Conservation (phyloP, 2,888 invertebrate species). For the Gonocerus acuteangulatus region DNA sequence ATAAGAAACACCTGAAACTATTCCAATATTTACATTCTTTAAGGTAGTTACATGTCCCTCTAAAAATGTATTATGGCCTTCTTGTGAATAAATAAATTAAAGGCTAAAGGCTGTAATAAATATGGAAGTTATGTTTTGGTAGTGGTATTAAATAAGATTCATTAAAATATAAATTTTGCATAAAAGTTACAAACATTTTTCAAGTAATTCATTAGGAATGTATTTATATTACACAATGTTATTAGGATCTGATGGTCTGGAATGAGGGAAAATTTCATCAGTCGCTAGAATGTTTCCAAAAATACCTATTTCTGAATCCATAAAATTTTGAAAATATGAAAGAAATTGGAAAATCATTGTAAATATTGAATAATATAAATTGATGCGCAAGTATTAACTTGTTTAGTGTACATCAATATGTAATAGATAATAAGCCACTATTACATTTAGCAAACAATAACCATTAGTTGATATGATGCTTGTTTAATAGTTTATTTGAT, state of each 20-base stretch:
- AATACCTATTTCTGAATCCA: slow-evolving; percentile 63
- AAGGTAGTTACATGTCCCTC: too few relatives aligned
- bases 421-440: too few relatives aligned
- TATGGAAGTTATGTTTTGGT: slow-evolving; percentile 59
- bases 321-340: slow-evolving; percentile 68
- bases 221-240: slow-evolving; percentile 28
- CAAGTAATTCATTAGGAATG: not conserved
- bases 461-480: too few relatives aligned
- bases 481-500: too few relatives aligned
- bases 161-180: not conserved
- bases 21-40: too few relatives aligned
- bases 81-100: too few relatives aligned
- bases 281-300: slow-evolving; percentile 72
- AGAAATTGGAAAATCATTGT: slow-evolving; percentile 79
- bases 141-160: slow-evolving; percentile 26
- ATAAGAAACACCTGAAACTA: too few relatives aligned
- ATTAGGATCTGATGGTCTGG: slow-evolving; percentile 65
- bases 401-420: too few relatives aligned
- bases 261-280: slow-evolving; percentile 76
- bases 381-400: too few relatives aligned
- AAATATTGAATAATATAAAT: too few relatives aligned
- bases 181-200: not conserved
- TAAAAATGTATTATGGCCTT: too few relatives aligned
- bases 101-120: slow-evolving; percentile 59
- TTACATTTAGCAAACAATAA: too few relatives aligned